Base-by-base conservation (phyloP, 2,113 vertebrate genomes). In the Ctenomys sociabilis region DNA sequence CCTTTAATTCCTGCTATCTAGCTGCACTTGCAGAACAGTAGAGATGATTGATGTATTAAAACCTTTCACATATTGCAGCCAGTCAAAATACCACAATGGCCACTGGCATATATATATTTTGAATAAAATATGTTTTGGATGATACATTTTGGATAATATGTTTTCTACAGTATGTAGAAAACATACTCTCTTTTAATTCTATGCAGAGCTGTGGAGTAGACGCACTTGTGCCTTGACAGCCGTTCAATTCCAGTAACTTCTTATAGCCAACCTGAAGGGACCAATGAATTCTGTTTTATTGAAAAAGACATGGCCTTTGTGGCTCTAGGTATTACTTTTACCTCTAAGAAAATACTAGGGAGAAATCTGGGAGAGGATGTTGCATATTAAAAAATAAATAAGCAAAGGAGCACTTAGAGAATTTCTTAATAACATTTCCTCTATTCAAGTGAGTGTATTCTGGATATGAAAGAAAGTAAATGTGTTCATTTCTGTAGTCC, bases 231-330 rank as follows among this genome's bases (percentile, higher is more conserved):
- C 14, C 61, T 85, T 88, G 59, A 52, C 49, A 96, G 26, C 11
- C 85, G 14, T 84, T 84, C 40, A 85, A 28, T 17, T 54, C 17
- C 4, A 26, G 3, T 43, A 59, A 9, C 22, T 70, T 84, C 45
- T 73, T n/a, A 43, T 77, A 24, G 13, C 16, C 43, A 70, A 64
- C 0, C 81, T 77, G n/a, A 13, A 91, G 77, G 83, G 7, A 87
- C 45, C n/a, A 84, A 26, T 49, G n/a, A 80, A 11, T 88, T 93
- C 19, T 19, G 72, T 88, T 88, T 94, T 82, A 52, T 78, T 78
- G 40, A 93, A 24, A 94, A 93, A 72, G 43, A 75, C 24, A 75
- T 92, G 45, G 32, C 32, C 54, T 85, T 75, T 30, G 72, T 88
- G 43, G 32, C 30, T 88, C 32, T 22, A 8, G 4, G 3, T 91